Conservation (phyloP, 2,113 vertebrate genomes). For the Rhombomys opimus region DNA sequence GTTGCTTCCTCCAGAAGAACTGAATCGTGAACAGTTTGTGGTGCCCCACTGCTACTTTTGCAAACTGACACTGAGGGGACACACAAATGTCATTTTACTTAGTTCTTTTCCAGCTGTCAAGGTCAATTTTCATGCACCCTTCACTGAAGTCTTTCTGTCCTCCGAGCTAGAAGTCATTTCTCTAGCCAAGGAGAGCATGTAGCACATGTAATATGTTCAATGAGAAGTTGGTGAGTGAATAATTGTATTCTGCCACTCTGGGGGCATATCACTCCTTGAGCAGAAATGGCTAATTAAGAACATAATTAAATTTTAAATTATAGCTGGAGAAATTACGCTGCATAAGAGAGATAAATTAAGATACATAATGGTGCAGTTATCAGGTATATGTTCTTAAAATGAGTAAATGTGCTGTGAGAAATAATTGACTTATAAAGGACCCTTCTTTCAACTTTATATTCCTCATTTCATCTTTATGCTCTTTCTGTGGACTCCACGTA, state of each 20-base stretch:
- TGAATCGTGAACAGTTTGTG: not conserved
- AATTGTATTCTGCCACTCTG: conserved; percentile 58
- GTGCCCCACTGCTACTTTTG: not conserved
- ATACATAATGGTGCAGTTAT: conserved; percentile 53
- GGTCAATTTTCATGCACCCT: not conserved
- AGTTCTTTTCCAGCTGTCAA: conserved; percentile 8
- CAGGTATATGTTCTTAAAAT: conserved; percentile 63
- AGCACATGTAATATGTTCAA: not conserved
- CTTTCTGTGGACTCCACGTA: not conserved
- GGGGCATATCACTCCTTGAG: conserved; percentile 70
- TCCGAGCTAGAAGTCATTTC: not conserved
- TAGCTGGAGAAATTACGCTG: conserved; percentile 60
- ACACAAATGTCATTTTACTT: not conserved
- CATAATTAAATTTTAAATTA: conserved; percentile 80
- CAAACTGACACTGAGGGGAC: not conserved
- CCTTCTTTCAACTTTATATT: not conserved
- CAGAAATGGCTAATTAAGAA: conserved; percentile 78
- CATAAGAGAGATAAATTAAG: conserved; percentile 70
- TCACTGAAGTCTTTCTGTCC: not conserved
- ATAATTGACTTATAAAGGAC: conserved; percentile 45
- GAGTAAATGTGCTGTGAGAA: conserved; percentile 49
- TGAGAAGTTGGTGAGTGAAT: conserved; percentile 37
- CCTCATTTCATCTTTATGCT: not conserved
- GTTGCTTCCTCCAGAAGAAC: not conserved
- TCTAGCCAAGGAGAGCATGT: not conserved